phyloP scores from a whole-genome alignment of 2,113 vertebrate genomes.

The Pitta sordida region DNA sequence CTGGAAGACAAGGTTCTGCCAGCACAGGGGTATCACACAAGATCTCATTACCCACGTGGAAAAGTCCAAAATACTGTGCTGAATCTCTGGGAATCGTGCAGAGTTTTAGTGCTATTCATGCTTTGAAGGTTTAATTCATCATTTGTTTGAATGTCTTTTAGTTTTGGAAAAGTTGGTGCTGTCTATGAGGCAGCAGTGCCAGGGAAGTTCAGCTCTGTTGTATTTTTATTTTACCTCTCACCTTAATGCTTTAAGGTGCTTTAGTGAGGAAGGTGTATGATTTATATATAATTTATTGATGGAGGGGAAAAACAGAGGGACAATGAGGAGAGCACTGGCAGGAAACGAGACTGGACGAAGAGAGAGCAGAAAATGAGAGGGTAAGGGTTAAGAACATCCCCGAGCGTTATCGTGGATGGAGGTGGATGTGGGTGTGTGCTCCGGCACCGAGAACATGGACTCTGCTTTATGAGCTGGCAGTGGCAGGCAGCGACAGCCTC shows the following conservation, averaged over 20 bases:
- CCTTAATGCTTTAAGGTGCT: not conserved
- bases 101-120: not conserved
- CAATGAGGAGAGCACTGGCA: not conserved
- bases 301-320: not conserved
- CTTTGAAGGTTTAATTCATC: not conserved
- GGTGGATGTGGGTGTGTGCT: not conserved
- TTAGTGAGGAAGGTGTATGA: not conserved
- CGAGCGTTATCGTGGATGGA: not conserved
- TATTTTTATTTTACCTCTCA: not conserved
- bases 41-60: not conserved
- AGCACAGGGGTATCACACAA: not conserved
- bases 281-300: not conserved
- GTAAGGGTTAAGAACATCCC: not conserved
- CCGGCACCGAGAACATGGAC: not conserved
- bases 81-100: not conserved
- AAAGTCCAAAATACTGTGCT: not conserved
- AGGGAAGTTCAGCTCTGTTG: not conserved
- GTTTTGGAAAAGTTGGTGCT: not conserved
- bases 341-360: not conserved
- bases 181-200: not conserved
- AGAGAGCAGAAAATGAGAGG: not conserved
- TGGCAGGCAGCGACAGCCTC: not conserved
- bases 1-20: not conserved
- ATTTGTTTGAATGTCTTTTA: not conserved
- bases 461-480: not conserved